Evolutionary conservation across 2,888 invertebrate species (phyloP), one percentile per base, ranked within the genome.

Genomic region (Amphipoea oculea): DNA sequence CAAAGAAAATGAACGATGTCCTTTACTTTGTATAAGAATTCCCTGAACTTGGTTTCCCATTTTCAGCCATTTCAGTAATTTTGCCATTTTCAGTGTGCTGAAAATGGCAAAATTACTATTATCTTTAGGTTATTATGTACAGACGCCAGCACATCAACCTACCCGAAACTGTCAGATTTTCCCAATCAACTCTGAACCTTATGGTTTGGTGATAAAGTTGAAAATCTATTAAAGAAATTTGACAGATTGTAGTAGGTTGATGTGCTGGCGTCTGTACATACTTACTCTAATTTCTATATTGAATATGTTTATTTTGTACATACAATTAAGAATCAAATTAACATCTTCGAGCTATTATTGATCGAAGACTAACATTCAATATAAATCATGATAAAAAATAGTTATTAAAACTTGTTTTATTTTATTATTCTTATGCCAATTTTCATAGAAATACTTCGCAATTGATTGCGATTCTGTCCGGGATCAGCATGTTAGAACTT

Each of bases 111-210:
- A n/a, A n/a, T n/a, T n/a, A n/a, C n/a, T n/a, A n/a, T n/a, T n/a
- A n/a, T n/a, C n/a, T n/a, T n/a, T n/a, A n/a, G n/a, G n/a, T n/a
- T 42, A 42, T 66, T 66, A 42, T 42, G 66, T 66, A 66, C 23
- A 40, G 20, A 40, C 36, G 23, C 65, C 42, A 23, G 42, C 29
- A n/a, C n/a, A n/a, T n/a, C n/a, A n/a, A n/a, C n/a, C n/a, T n/a
- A n/a, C n/a, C n/a, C n/a, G n/a, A n/a, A n/a, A n/a, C n/a, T n/a
- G n/a, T n/a, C n/a, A n/a, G n/a, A n/a, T n/a, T n/a, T n/a, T n/a
- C n/a, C n/a, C n/a, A n/a, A n/a, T n/a, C n/a, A n/a, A n/a, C n/a
- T n/a, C n/a, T n/a, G n/a, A n/a, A n/a, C n/a, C n/a, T n/a, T n/a
- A n/a, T n/a, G n/a, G n/a, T n/a, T n/a, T n/a, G n/a, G n/a, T n/a